Base-by-base conservation (phyloP, 2,113 vertebrate species). In the Charadrius vociferus region DNA sequence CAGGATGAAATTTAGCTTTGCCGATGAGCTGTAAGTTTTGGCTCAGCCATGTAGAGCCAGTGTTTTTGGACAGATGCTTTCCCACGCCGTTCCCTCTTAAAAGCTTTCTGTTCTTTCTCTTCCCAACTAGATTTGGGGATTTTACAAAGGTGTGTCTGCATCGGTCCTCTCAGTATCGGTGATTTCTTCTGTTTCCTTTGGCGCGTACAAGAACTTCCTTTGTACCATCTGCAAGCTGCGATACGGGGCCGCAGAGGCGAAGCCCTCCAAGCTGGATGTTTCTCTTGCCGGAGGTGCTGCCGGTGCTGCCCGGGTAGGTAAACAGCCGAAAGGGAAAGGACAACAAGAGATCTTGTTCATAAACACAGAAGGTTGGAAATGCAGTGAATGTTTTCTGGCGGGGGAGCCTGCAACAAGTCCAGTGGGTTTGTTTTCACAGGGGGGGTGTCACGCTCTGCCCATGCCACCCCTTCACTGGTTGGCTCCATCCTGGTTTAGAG, bases 91-190 rank as follows among this genome's bases (percentile, higher is more conserved):
- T 75, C n/a, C 7, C 37, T 80, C 22, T 62, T 52, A 8, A 50
- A 78, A 55, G 4, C 3, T 2, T 7, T 74, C 7, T 61, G 58
- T 56, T 53, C 49, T 19, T 43, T 94, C 45, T 61, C 37, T 90
- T 90, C 70, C 68, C 52, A 45, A 88, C 55, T 79, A 99, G 99
- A 81, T 98, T 14, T 37, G 95, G 67, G 99, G 99, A 9, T 99
- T 99, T 97, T 99, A 98, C 95, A 97, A 98, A 65, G 99, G 99
- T 15, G 97, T 99, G 86, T 98, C 98, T 4, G 98, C 99, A 61
- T 98, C 99, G 0, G 97, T 98, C 16, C 98, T 98, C 32, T 96
- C 98, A 0, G 98, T 98, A 26, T 99, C 99, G 0, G 62, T 98
- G 84, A 98, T 98, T 79, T 99, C 99, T 0, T 99, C 99, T 1